Evolutionary conservation across 2,888 invertebrate genomes (phyloP).

Genomic region (Tridacna gigas): DNA sequence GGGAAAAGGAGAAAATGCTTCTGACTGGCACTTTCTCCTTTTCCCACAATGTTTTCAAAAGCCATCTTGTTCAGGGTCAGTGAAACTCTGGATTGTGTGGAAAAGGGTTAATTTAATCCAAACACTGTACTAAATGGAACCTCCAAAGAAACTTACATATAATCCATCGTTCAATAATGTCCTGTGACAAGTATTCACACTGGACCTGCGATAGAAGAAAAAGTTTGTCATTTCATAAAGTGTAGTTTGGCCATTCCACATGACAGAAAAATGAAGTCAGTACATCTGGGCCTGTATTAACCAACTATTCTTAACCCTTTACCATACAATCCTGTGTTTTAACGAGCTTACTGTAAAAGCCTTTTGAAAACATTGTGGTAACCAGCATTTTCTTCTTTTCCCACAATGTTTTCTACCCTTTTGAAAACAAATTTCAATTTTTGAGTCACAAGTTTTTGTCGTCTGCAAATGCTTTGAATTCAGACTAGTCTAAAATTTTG

Average conservation of each 20-base stretch:
- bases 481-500: no score
- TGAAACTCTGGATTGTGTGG: background rate
- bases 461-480: no score
- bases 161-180: conserved; percentile 98
- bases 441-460: no score
- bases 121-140: background rate
- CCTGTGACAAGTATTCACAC: conserved; percentile 98
- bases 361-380: no score
- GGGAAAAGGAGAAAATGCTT: background rate
- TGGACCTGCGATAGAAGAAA: conserved; percentile 89
- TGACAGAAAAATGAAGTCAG: no score
- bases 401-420: background rate
- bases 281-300: no score
- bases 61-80: background rate
- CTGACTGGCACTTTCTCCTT: background rate
- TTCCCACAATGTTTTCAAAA: background rate
- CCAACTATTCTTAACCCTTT: no score
- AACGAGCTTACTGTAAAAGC: no score
- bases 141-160: conserved; percentile 88
- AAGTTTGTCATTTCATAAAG: no score
- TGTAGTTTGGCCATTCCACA: no score
- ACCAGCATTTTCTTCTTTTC: background rate
- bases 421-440: no score
- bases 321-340: no score
- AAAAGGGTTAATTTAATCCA: background rate